These are phyloP conservation scores for Drymodes brunneopygia DNA, from an alignment of 2,113 vertebrate species.

Conservation along the genomic window DNA sequence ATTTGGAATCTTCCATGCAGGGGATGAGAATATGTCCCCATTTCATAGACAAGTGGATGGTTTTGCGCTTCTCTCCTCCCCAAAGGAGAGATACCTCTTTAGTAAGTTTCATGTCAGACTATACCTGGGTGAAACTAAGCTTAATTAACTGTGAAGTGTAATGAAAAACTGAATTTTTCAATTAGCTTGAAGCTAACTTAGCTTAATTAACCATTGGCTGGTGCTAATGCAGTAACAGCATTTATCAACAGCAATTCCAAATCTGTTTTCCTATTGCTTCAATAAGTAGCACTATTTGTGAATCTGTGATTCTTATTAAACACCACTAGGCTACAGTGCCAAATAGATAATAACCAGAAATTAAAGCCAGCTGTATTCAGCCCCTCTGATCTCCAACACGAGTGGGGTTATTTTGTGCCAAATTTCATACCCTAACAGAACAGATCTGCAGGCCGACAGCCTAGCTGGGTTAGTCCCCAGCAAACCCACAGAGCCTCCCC, in stretches of 20 bases:
- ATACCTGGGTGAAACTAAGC: not conserved
- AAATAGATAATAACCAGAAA: not conserved
- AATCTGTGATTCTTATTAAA: not conserved
- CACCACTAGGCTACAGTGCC: not conserved
- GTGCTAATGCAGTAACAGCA: not conserved
- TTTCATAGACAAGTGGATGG: not conserved
- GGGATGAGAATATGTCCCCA: not conserved
- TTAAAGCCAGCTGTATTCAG: not conserved
- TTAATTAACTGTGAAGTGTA: not conserved
- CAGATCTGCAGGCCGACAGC: accelerated
- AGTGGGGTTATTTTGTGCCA: not conserved
- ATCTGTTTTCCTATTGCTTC: not conserved
- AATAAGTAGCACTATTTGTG: not conserved
- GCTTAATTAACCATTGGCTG: not conserved
- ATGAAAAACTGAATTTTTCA: not conserved
- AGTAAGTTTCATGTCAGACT: not conserved
- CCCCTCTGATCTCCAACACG: not conserved
- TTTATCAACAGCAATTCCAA: not conserved
- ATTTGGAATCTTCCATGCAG: not conserved
- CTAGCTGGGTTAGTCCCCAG: not conserved
- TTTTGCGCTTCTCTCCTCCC: not conserved
- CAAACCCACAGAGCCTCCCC: not conserved
- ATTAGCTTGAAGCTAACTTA: not conserved
- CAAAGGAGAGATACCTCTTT: not conserved
- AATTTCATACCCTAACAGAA: not conserved